phyloP scores from a whole-genome alignment of 2,888 invertebrate species.

The Xiphydria camelus region DNA sequence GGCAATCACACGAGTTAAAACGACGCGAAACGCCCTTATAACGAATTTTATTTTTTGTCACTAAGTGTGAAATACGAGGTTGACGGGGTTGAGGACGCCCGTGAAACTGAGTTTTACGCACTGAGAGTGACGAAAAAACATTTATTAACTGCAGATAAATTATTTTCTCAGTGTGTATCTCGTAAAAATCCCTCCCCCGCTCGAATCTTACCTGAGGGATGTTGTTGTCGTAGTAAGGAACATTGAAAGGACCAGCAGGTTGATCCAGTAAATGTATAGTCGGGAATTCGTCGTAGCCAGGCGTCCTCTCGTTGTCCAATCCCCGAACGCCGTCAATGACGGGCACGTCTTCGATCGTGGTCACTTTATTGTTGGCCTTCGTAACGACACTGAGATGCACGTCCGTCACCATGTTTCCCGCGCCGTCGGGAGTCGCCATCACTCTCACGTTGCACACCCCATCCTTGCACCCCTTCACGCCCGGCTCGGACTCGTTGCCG shows the following conservation, averaged over 20 bases:
- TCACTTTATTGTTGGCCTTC: slow-evolving; percentile 18
- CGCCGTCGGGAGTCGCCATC: slow-evolving; percentile 20
- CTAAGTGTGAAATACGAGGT: too few relatives aligned
- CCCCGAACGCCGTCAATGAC: slow-evolving; percentile 37
- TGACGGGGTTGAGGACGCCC: too few relatives aligned
- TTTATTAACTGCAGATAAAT: too few relatives aligned
- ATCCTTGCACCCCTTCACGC: slow-evolving; percentile 24
- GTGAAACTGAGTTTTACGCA: too few relatives aligned
- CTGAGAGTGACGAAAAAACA: too few relatives aligned
- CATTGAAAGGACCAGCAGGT: slow-evolving; percentile 5
- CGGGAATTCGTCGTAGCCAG: slow-evolving; percentile 10
- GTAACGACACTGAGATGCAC: slow-evolving; percentile 35
- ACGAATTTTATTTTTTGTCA: too few relatives aligned
- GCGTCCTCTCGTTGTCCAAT: slow-evolving; percentile 15
- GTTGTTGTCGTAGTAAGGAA: slow-evolving; percentile 21
- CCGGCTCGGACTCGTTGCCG: slow-evolving; percentile 23
- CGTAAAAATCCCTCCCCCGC: too few relatives aligned
- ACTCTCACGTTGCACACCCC: slow-evolving; percentile 33
- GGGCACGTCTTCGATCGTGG: slow-evolving; percentile 32
- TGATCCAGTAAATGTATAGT: slow-evolving; percentile 14
- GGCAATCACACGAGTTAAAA: too few relatives aligned
- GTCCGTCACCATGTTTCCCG: slow-evolving; percentile 35
- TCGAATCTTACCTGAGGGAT: slow-evolving; percentile 33
- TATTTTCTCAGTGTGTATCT: too few relatives aligned
- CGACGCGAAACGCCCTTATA: too few relatives aligned